Base-by-base conservation (phyloP, 2,113 vertebrate species). In the Promerops cafer region DNA sequence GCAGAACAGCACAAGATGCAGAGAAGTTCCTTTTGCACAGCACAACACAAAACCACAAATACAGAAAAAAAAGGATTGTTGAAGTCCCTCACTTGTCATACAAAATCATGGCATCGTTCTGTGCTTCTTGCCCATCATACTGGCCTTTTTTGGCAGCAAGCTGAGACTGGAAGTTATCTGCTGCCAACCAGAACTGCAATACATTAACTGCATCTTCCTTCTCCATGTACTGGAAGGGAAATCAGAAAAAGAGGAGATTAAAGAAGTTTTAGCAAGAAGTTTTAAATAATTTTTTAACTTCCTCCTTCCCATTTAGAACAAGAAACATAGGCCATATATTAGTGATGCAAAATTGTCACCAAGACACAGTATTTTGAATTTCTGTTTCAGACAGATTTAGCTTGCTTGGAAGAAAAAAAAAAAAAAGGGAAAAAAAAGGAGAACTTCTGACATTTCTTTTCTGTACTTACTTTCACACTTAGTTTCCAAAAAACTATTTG, bases 21-120 rank as follows among this genome's bases (percentile, higher is more conserved):
- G 8, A 65, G n/a, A 59, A 93, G 12, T n/a, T 89, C 72, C 37
- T 68, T 77, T 39, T 45, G 35, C 44, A 61, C 13, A 47, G 44
- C 20, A 39, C 30, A 78, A 77, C 63, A 87, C 40, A 72, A 23
- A 84, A 13, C 11, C 47, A 53, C 37, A 68, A 65, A 10, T 2
- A 89, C 42, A 72, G 18, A 87, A 39, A 76, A 2, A 2, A 95
- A 75, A 16, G 13, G 86, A 37, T 11, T 63, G 47, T 49, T 45
- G 80, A 90, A 59, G 40, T 30, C 45, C 96, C 99, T 96, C 98
- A 99, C 99, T 99, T 99, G 97, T 99, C 99, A 61, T 99, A 99
- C 81, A 99, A 98, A 97, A 99, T 99, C 99, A 99, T 99, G 96
- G 99, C 99, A 47, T 99, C 99, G 0, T 99, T 99, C 94, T 99